Conservation (phyloP, 1,140 invertebrate species). For the Bombus polaris region DNA sequence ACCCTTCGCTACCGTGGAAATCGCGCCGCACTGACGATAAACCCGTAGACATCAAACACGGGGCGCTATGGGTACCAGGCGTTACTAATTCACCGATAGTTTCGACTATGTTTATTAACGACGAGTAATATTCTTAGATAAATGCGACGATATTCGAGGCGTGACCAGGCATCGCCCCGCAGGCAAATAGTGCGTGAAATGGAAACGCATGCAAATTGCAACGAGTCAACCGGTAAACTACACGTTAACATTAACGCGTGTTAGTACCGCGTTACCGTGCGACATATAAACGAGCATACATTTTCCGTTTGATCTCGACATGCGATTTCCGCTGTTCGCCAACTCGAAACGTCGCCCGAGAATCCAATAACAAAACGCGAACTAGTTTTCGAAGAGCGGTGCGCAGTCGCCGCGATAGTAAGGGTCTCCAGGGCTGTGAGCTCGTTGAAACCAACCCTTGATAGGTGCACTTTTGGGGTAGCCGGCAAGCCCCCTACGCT, state of each 20-base stretch:
- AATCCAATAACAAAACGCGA: constrained; percentile 40
- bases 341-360: not conserved
- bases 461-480: constrained; percentile 75
- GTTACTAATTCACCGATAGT: constrained; percentile 13
- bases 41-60: not conserved
- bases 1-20: not conserved
- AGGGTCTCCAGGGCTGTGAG: constrained; percentile 55
- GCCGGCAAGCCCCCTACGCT: constrained; percentile 48
- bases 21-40: not conserved
- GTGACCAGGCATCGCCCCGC: not conserved
- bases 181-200: not conserved
- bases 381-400: constrained; percentile 44
- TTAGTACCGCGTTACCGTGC: not conserved
- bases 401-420: constrained; percentile 40
- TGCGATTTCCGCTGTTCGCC: not conserved
- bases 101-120: not conserved
- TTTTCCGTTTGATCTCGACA: not conserved
- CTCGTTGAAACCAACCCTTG: constrained; percentile 62
- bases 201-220: not conserved
- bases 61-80: not conserved
- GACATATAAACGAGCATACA: not conserved
- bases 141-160: not conserved
- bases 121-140: not conserved
- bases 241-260: not conserved
- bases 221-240: not conserved